Base-by-base conservation (phyloP, 2,113 vertebrate genomes). In the Dasyprocta punctata region DNA sequence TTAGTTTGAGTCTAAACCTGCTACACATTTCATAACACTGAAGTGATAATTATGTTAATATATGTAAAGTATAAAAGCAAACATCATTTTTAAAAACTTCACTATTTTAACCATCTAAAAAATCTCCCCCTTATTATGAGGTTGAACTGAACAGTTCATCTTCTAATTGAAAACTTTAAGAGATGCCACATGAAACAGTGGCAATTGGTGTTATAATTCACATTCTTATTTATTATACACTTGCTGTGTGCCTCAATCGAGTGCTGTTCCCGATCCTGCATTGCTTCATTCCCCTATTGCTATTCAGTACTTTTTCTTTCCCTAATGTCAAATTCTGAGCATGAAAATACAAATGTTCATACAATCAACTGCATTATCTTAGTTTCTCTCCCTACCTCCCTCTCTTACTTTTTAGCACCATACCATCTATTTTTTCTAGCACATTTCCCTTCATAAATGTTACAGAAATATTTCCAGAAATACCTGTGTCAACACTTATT, bases 401-500 rank as follows among this genome's bases (percentile, higher is more conserved):
- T 86, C 60, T 75, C 49, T 71, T 49, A 75, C 49, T 78, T 93
- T 96, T 67, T 44, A 86, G 56, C 52, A 60, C 56, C 54, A 67
- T 13, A 22, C 84, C 95, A 94, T 38, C 78, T 71, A 41, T 61
- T 94, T 97, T 87, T 94, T 92, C 67, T 47, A 89, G 87, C 63
- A 96, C 94, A 92, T 38, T 89, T 24, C 52, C 58, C 52, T 96
- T 91, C 91, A 83, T 91, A 60, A 90, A 91, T 54, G 16, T 49
- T 95, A 86, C 0, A 88, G 69, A 89, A 90, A 86, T 84, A 65
- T 56, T 61, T 58, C 44, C 61, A 89, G 80, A 97, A 96, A 80
- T 89, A 71, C 63, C 60, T 58, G 14, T 77, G 82, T 78, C 56
- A 82, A 92, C 38, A 81, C 28, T 92, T 88, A 88, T 71, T 90